phyloP scores from a whole-genome alignment of 1,140 invertebrate genomes.

The Lepidurus couesii region DNA sequence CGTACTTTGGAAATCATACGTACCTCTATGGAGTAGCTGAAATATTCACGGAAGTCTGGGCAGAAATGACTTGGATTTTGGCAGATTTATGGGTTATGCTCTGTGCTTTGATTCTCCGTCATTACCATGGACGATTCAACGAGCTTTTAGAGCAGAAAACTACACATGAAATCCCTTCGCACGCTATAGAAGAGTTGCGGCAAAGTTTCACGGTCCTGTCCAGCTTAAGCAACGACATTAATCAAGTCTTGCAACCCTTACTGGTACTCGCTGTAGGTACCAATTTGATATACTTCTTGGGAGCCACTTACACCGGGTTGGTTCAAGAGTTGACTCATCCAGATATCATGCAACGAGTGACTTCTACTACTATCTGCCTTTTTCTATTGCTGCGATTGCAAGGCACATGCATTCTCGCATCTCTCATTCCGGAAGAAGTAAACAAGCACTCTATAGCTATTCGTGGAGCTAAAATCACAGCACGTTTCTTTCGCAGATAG shows the following conservation, averaged over 20 bases:
- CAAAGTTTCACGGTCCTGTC: not conserved
- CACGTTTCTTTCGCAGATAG: not conserved
- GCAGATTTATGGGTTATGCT: slow-evolving; percentile 28
- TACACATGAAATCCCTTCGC: not conserved
- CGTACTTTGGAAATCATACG: slow-evolving; percentile 29
- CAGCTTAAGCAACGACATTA: not conserved
- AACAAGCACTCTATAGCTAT: not conserved
- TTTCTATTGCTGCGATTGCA: slow-evolving; percentile 25
- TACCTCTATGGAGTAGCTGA: slow-evolving; percentile 27
- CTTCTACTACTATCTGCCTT: slow-evolving; percentile 2
- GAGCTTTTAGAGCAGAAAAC: not conserved
- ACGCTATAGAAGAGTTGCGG: slow-evolving; percentile 25
- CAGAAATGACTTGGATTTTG: slow-evolving; percentile 30
- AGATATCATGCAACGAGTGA: slow-evolving; percentile 25
- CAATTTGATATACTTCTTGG: slow-evolving; percentile 26
- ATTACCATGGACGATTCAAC: slow-evolving; percentile 11
- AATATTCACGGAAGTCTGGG: slow-evolving; percentile 25
- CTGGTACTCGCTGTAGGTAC: slow-evolving; percentile 11
- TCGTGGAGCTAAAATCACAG: not conserved
- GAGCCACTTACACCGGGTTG: slow-evolving; percentile 26
- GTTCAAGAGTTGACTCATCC: slow-evolving; percentile 19
- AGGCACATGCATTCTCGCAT: not conserved
- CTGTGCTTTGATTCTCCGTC: slow-evolving; percentile 9
- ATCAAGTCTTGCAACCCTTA: slow-evolving; percentile 24
- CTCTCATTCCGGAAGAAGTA: not conserved